Evolutionary conservation across 1,140 invertebrate species (phyloP).

Genomic region (Lasioglossum albipes): DNA sequence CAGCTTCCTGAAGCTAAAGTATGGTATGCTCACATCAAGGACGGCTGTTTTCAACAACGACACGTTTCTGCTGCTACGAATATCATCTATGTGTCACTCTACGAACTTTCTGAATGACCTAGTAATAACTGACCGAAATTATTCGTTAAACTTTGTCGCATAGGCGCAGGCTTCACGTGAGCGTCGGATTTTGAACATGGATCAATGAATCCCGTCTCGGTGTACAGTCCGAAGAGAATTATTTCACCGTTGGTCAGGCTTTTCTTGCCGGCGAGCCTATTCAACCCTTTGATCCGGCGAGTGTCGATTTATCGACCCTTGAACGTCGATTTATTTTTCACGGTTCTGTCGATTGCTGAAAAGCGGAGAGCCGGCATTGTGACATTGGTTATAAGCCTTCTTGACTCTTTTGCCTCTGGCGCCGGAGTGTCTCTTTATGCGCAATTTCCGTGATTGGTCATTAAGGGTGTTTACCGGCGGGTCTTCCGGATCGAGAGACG

Average conservation of each 20-base stretch:
- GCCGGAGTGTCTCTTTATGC: background rate
- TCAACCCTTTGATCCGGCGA: background rate
- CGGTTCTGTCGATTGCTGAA: background rate
- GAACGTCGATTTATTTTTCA: constrained; percentile 11
- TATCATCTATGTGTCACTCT: too few species aligned
- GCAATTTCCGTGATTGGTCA: constrained; percentile 13
- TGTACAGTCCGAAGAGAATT: background rate
- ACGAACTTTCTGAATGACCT: too few species aligned
- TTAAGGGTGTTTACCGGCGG: background rate
- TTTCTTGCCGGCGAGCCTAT: background rate
- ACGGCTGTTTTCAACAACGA: too few species aligned
- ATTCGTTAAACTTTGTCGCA: background rate
- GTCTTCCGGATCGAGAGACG: background rate
- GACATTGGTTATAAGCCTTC: constrained; percentile 23
- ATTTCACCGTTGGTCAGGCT: background rate
- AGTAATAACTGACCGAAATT: too few species aligned
- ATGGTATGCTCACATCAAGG: too few species aligned
- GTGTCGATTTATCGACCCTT: constrained; percentile 13
- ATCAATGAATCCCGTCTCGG: background rate
- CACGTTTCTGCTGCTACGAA: too few species aligned
- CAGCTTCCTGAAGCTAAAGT: too few species aligned
- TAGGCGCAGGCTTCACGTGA: background rate
- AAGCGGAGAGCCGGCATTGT: background rate
- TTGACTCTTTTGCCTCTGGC: background rate
- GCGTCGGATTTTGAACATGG: background rate